Percentiles rank a stretch among this genome's conserved stretches.
These are phyloP conservation scores for Rhorus exstirpatorius DNA, from an alignment of 2,888 invertebrate species.

Conservation along the genomic window DNA sequence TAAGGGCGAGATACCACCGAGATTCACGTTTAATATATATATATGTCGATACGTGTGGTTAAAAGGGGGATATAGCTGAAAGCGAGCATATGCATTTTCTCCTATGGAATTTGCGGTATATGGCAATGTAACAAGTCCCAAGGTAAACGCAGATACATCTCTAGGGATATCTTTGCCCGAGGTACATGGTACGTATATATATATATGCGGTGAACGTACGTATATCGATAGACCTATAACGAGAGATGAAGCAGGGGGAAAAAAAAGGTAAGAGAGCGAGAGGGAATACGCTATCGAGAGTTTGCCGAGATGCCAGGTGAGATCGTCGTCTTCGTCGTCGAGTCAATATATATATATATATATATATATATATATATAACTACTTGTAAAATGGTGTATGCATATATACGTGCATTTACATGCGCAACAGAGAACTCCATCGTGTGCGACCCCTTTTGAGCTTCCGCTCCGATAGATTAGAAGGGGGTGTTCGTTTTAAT, in stretches of 20 bases:
- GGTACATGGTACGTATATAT: slow-evolving; percentile 15
- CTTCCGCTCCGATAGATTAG: slow-evolving; percentile 65
- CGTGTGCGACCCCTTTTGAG: slow-evolving; percentile 49
- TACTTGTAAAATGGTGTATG: neutral
- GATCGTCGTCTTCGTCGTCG: slow-evolving; percentile 52
- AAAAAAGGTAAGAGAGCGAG: slow-evolving; percentile 10
- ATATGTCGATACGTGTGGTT: slow-evolving; percentile 53
- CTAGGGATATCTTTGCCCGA: slow-evolving; percentile 45
- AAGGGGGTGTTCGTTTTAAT: slow-evolving; percentile 70
- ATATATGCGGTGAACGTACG: slow-evolving; percentile 13
- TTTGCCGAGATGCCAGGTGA: slow-evolving; percentile 58
- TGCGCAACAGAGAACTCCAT: slow-evolving; percentile 5
- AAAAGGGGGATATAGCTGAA: slow-evolving; percentile 16
- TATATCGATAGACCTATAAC: slow-evolving; percentile 54
- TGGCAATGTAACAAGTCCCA: slow-evolving; percentile 38
- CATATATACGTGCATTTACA: neutral
- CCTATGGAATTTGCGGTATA: slow-evolving; percentile 60
- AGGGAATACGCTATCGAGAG: slow-evolving; percentile 53
- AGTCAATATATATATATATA: no score
- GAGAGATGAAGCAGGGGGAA: slow-evolving; percentile 52
- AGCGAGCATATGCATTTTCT: slow-evolving; percentile 63
- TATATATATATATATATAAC: no score
- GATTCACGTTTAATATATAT: slow-evolving; percentile 67
- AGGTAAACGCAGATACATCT: slow-evolving; percentile 61
- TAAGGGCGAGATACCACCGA: slow-evolving; percentile 66